Conservation (phyloP, 1,140 invertebrate genomes). For the Bombus difficillimus region DNA sequence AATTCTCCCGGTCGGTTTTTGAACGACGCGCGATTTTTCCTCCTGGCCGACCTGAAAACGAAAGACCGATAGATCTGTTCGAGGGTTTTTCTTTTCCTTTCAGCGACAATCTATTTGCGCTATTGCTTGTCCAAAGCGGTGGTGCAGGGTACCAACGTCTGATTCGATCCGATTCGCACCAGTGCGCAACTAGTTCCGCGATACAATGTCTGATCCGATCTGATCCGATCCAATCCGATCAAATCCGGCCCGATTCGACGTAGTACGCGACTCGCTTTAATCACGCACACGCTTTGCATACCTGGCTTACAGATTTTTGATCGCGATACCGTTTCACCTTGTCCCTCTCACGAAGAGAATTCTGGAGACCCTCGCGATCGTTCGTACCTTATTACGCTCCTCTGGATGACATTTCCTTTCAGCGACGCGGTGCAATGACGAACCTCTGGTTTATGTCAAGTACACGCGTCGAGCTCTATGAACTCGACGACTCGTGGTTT, state of each 20-base stretch:
- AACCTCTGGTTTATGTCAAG: not conserved
- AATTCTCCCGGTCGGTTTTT: not conserved
- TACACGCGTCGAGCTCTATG: too few relatives aligned
- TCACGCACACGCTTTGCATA: slow-evolving; percentile 52
- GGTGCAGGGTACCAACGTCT: slow-evolving; percentile 45
- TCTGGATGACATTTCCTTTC: not conserved
- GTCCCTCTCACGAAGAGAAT: not conserved
- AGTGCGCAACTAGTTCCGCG: slow-evolving; percentile 54
- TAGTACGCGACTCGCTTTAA: slow-evolving; percentile 47
- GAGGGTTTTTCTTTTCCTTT: slow-evolving; percentile 24
- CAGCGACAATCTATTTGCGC: slow-evolving; percentile 44
- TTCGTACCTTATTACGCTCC: not conserved
- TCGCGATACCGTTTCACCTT: not conserved
- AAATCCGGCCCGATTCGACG: slow-evolving; percentile 48
- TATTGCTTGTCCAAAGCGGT: slow-evolving; percentile 29
- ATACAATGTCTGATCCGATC: slow-evolving; percentile 57
- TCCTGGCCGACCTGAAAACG: not conserved
- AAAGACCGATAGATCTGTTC: slow-evolving; percentile 14
- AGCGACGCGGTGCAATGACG: too few relatives aligned
- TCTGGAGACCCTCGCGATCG: not conserved
- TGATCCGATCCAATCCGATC: slow-evolving; percentile 56
- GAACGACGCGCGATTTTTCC: not conserved
- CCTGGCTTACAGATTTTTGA: slow-evolving; percentile 39
- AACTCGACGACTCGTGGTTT: not conserved
- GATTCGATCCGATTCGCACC: slow-evolving; percentile 57